These are phyloP conservation scores for Epinotia bilunana DNA, from an alignment of 2,888 invertebrate genomes.

Conservation along the genomic window DNA sequence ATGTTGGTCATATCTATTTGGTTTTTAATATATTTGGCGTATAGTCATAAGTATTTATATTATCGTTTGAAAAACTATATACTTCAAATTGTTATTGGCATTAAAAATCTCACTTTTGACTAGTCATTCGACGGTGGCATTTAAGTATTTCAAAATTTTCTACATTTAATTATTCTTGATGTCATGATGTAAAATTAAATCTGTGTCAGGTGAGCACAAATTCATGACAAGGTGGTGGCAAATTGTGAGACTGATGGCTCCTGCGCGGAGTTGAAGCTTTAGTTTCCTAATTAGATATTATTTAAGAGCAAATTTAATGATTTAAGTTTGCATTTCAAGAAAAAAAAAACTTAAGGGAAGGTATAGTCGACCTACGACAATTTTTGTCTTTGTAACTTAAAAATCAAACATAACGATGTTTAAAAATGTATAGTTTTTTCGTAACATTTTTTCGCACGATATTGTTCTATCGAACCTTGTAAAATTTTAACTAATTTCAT, in stretches of 20 bases:
- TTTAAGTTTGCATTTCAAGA: conserved; percentile 7
- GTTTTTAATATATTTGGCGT: conserved; percentile 30
- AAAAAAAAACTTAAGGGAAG: neutral
- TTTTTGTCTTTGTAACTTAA: neutral
- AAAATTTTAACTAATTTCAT: neutral
- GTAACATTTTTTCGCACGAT: neutral
- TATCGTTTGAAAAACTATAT: conserved; percentile 45
- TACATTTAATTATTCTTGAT: conserved; percentile 30
- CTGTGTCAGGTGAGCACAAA: conserved; percentile 39
- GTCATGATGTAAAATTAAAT: conserved; percentile 16
- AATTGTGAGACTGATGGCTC: conserved; percentile 41
- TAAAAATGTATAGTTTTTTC: neutral
- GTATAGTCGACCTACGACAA: neutral
- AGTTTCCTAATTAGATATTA: conserved; percentile 15
- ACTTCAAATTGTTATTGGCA: conserved; percentile 52
- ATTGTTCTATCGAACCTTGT: neutral
- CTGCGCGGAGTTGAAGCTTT: neutral
- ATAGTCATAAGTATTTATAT: conserved; percentile 43
- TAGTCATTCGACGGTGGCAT: conserved; percentile 68
- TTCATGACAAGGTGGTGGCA: conserved; percentile 31
- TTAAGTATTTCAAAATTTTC: conserved; percentile 56
- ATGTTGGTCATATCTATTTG: conserved; percentile 30
- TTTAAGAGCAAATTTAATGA: conserved; percentile 16
- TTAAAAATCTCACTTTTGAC: conserved; percentile 58
- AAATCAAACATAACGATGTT: neutral